phyloP scores from a whole-genome alignment of 2,113 vertebrate genomes.

The Morone saxatilis region DNA sequence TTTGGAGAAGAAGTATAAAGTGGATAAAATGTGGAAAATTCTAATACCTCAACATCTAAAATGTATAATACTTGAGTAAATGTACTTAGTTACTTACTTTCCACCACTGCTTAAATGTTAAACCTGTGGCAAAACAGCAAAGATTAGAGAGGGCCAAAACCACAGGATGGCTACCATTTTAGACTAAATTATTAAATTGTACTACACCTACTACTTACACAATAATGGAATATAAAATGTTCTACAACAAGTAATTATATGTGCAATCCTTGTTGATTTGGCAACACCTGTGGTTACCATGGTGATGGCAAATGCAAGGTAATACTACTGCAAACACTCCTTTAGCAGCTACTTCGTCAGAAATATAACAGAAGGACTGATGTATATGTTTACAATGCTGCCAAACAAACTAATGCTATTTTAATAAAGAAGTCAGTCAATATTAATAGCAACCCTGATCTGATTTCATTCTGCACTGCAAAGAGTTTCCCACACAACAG shows the following conservation, averaged over 20 bases:
- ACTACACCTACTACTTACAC: not conserved
- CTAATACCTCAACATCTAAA: too few relatives aligned
- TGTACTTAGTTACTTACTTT: too few relatives aligned
- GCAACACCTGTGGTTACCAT: not conserved
- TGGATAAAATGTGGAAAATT: too few relatives aligned
- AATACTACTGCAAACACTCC: not conserved
- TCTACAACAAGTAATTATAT: not conserved
- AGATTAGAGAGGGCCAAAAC: too few relatives aligned
- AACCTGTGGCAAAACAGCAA: too few relatives aligned
- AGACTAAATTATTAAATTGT: too few relatives aligned
- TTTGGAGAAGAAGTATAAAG: too few relatives aligned
- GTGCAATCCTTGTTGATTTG: not conserved
- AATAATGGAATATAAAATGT: not conserved
- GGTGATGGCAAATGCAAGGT: not conserved
- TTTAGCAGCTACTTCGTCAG: not conserved
- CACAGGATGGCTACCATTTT: too few relatives aligned
- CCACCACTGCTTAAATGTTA: too few relatives aligned
- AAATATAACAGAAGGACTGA: not conserved
- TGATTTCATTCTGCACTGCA: not conserved
- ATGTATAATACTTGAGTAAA: too few relatives aligned
- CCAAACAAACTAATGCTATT: not conserved
- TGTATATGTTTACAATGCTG: not conserved
- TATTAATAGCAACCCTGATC: not conserved
- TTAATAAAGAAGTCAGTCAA: not conserved
- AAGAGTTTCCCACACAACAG: not conserved